phyloP scores from a whole-genome alignment of 23 tunicate species.

The Pegea sp. region DNA sequence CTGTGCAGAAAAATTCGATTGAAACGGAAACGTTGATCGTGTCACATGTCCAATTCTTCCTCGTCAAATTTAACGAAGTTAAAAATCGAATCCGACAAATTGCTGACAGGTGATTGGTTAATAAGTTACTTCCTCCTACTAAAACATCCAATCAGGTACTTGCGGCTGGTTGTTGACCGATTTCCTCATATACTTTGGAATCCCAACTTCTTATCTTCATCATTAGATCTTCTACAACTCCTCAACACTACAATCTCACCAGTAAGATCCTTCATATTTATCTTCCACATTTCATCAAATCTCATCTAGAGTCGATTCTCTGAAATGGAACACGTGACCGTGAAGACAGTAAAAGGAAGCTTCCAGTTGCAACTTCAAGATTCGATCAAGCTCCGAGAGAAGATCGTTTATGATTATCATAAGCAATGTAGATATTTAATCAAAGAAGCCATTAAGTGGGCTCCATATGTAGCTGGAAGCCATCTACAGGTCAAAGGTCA shows the following conservation, averaged over 20 bases:
- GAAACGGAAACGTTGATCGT: conserved; percentile 29
- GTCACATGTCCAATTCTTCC: conserved; percentile 47
- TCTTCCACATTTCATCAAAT: not conserved
- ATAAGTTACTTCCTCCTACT: not conserved
- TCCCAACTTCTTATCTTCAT: conserved; percentile 17
- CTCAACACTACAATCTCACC: conserved; percentile 38
- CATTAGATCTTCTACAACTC: conserved; percentile 54
- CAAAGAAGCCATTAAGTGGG: conserved; percentile 62
- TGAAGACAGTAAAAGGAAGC: conserved; percentile 28
- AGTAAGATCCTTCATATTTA: conserved; percentile 13
- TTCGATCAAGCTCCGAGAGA: conserved; percentile 42
- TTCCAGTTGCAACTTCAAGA: conserved; percentile 40
- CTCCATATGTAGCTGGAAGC: conserved; percentile 56
- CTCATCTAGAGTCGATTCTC: conserved; percentile 34
- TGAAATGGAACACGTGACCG: conserved; percentile 29
- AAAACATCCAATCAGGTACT: too few relatives aligned
- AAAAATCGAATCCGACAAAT: conserved; percentile 49
- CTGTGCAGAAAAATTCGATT: conserved; percentile 19
- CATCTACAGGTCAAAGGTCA: conserved; percentile 44
- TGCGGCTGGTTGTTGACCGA: too few relatives aligned
- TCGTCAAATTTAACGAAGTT: conserved; percentile 71
- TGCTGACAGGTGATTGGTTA: conserved; percentile 42
- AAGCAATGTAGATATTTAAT: conserved; percentile 31
- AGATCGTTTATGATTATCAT: conserved; percentile 59
- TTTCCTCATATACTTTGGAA: conserved; percentile 78